Conservation (phyloP, 2,888 invertebrate species). For the Hydropsyche betteni region DNA sequence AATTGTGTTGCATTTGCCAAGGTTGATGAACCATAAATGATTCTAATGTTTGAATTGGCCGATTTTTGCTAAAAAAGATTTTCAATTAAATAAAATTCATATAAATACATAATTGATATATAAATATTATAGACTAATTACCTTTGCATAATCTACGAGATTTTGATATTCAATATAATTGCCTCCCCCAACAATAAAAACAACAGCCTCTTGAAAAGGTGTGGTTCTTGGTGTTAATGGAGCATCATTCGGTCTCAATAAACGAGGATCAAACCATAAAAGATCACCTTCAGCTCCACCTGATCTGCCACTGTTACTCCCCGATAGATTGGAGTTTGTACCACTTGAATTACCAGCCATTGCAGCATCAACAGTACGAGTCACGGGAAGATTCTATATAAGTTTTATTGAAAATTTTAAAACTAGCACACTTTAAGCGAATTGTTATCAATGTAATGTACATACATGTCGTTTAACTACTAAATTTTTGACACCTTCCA, state of each 20-base stretch:
- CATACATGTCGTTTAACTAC: constrained; percentile 97
- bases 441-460: constrained; percentile 52
- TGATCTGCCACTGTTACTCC: constrained; percentile 60
- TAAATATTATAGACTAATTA: constrained; percentile 54
- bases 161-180: constrained; percentile 99
- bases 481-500: constrained; percentile 99
- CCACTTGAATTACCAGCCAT: constrained; percentile 82
- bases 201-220: constrained; percentile 87
- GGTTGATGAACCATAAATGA: constrained; percentile 96
- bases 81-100: constrained; percentile 37
- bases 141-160: constrained; percentile 92
- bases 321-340: constrained; percentile 78
- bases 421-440: too few relatives aligned
- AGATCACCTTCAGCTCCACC: constrained; percentile 86
- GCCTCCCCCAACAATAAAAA: constrained; percentile 92
- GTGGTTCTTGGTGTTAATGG: constrained; percentile 70
- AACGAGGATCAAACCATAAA: constrained; percentile 94
- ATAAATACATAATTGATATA: background rate
- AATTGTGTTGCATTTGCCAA: constrained; percentile 94
- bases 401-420: constrained; percentile 44
- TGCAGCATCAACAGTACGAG: constrained; percentile 85
- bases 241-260: constrained; percentile 77
- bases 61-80: constrained; percentile 73
- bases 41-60: constrained; percentile 72
- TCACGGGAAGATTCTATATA: constrained; percentile 91